Conservation (phyloP, 2,888 invertebrate species). For the Melanostoma mellinum region DNA sequence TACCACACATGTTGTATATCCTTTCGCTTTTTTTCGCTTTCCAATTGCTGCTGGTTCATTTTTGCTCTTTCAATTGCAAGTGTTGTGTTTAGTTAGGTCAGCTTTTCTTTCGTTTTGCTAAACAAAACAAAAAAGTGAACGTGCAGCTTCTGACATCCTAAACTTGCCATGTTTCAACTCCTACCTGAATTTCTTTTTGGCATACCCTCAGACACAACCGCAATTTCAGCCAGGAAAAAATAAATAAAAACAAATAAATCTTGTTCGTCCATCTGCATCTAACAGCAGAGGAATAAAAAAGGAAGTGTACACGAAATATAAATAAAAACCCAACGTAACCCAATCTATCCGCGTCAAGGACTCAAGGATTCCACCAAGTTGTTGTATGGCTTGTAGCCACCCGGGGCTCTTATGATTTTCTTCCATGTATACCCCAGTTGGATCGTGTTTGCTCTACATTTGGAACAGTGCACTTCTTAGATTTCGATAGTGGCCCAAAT, state of each 20-base stretch:
- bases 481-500: conserved; percentile 50
- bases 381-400: conserved; percentile 1
- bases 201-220: conserved; percentile 45
- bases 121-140: conserved; percentile 23
- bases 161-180: conserved; percentile 1
- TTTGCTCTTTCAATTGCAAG: conserved; percentile 46
- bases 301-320: conserved; percentile 45
- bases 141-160: conserved; percentile 31
- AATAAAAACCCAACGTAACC: conserved; percentile 55
- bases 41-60: conserved; percentile 27
- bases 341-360: conserved; percentile 66
- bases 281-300: conserved; percentile 4
- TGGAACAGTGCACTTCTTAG: conserved; percentile 38
- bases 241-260: conserved; percentile 13
- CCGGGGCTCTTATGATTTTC: conserved; percentile 37
- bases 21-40: conserved; percentile 55
- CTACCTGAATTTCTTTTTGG: conserved; percentile 54
- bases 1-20: conserved; percentile 45
- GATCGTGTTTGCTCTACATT: conserved; percentile 48
- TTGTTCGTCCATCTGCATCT: conserved; percentile 51
- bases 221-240: conserved; percentile 21
- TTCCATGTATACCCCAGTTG: background rate
- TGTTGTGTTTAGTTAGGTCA: conserved; percentile 41
- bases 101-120: conserved; percentile 13
- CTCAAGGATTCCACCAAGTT: conserved; percentile 61